phyloP scores from a whole-genome alignment of 2,888 invertebrate genomes.

The Antheraea yamamai region DNA sequence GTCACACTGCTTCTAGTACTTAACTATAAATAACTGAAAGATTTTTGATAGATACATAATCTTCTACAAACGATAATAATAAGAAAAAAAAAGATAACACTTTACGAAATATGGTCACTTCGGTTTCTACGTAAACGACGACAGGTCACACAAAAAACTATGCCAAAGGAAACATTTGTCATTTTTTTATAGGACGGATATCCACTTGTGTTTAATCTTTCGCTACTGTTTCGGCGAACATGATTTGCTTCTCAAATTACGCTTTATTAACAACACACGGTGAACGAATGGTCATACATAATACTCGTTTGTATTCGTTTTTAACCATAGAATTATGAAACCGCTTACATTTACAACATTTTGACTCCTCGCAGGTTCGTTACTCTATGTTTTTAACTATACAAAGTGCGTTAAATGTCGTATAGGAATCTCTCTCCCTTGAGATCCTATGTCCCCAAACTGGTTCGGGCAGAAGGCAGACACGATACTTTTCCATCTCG shows the following conservation, averaged over 20 bases:
- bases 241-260: constrained; percentile 1
- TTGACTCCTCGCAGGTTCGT: no score
- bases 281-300: background rate
- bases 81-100: constrained; percentile 11
- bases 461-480: no score
- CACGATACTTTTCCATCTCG: no score
- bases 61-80: no score
- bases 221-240: background rate
- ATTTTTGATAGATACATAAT: background rate
- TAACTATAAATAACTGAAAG: no score
- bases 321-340: no score
- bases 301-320: background rate
- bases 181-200: background rate
- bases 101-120: background rate
- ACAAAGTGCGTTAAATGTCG: background rate
- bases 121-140: background rate
- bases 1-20: no score
- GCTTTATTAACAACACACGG: background rate
- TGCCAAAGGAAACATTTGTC: background rate
- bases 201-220: background rate
- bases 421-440: background rate
- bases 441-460: no score
- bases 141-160: background rate
- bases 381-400: background rate
- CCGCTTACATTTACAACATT: no score